These are phyloP conservation scores for Myripristis jacobus DNA, from an alignment of 2,797 vertebrate species.

Conservation along the genomic window DNA sequence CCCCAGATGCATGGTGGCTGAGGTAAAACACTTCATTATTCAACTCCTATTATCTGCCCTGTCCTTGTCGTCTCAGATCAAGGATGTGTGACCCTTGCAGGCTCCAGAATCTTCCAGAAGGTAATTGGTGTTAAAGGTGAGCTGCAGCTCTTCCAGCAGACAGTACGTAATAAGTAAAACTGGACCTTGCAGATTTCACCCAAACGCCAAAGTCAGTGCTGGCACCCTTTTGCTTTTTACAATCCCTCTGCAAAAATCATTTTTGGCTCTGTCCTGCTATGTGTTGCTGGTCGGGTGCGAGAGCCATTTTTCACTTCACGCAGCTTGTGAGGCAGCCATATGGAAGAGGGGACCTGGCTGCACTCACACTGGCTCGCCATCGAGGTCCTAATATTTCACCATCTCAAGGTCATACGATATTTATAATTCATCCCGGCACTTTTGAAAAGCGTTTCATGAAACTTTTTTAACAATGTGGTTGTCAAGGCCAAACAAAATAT, in stretches of 20 bases:
- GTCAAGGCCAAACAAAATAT: background rate
- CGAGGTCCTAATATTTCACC: slow-evolving; percentile 48
- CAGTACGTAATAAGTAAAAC: slow-evolving; percentile 43
- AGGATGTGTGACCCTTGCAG: slow-evolving; percentile 27
- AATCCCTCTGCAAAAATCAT: slow-evolving; percentile 48
- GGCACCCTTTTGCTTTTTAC: slow-evolving; percentile 50
- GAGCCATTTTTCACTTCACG: slow-evolving; percentile 64
- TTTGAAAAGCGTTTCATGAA: slow-evolving; percentile 16
- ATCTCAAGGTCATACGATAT: slow-evolving; percentile 59
- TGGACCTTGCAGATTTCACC: slow-evolving; percentile 40
- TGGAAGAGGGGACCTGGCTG: slow-evolving; percentile 53
- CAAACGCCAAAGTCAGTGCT: slow-evolving; percentile 40
- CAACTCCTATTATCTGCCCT: slow-evolving; percentile 14
- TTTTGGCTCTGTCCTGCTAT: slow-evolving; percentile 57
- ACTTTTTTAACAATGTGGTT: slow-evolving; percentile 19
- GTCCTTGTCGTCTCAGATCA: slow-evolving; percentile 40
- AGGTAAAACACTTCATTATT: slow-evolving; percentile 32
- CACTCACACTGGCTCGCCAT: slow-evolving; percentile 36
- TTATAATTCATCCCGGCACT: slow-evolving; percentile 29
- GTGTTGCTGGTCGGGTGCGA: slow-evolving; percentile 24
- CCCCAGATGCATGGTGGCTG: background rate
- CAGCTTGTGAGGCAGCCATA: slow-evolving; percentile 64
- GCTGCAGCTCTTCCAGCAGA: slow-evolving; percentile 21
- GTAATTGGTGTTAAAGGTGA: slow-evolving; percentile 69
- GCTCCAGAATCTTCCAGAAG: slow-evolving; percentile 18